A percentile compares a stretch with the other conserved stretches of the same genome.
These are phyloP conservation scores for Psettodes erumei DNA, from an alignment of 2,113 vertebrate genomes.

Conservation along the genomic window DNA sequence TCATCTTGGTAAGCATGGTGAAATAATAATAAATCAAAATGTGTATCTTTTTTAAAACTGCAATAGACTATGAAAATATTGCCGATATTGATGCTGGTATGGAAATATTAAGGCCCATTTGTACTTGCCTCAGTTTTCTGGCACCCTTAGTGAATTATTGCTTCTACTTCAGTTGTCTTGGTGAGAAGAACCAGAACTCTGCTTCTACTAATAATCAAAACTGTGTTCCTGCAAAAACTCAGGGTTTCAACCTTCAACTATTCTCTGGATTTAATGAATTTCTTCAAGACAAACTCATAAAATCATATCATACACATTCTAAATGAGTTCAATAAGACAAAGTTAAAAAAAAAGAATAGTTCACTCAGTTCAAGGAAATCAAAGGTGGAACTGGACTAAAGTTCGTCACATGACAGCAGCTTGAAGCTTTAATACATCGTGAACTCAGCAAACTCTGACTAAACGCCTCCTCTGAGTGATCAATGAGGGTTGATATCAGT, in stretches of 20 bases:
- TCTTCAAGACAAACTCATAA: not conserved
- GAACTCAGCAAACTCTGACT: slow-evolving; percentile 20
- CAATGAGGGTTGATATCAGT: slow-evolving; percentile 30
- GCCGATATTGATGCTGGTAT: not conserved
- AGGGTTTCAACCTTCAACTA: not conserved
- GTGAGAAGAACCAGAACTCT: slow-evolving; percentile 10
- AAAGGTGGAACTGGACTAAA: not conserved
- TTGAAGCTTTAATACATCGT: not conserved
- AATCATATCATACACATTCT: not conserved
- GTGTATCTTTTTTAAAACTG: too few relatives aligned
- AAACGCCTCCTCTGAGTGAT: slow-evolving; percentile 22
- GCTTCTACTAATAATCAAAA: not conserved
- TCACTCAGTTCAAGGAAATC: not conserved
- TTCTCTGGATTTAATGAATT: too few relatives aligned
- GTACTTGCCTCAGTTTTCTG: not conserved
- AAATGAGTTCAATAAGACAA: not conserved
- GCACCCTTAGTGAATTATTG: not conserved
- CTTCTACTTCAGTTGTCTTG: slow-evolving; percentile 6
- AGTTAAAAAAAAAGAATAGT: not conserved
- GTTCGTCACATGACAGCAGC: not conserved
- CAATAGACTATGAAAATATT: too few relatives aligned
- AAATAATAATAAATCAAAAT: not conserved
- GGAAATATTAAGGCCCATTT: not conserved
- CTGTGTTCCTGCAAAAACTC: not conserved
- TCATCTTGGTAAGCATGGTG: not conserved